Percentiles rank a stretch among this genome's conserved stretches.
These are phyloP conservation scores for Diplodus sargus DNA, from an alignment of 2,797 vertebrate genomes.

Conservation along the genomic window DNA sequence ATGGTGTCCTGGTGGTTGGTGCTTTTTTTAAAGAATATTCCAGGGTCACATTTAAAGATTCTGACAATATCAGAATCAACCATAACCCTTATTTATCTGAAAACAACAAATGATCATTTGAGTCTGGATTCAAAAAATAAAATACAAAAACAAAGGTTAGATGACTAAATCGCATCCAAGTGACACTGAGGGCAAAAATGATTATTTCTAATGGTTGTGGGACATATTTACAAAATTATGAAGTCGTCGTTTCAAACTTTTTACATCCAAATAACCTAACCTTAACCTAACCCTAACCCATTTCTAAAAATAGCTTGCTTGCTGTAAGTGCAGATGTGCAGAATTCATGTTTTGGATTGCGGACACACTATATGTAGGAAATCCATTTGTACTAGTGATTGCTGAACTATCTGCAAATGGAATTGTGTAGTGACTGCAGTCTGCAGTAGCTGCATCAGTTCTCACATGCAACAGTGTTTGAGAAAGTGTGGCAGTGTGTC, in stretches of 20 bases:
- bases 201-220: neutral
- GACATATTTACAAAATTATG: neutral
- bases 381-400: neutral
- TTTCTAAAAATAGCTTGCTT: neutral
- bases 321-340: neutral
- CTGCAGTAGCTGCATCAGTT: constrained; percentile 21
- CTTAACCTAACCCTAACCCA: too few relatives aligned
- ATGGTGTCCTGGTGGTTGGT: neutral
- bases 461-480: constrained; percentile 20
- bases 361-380: neutral
- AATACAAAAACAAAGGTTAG: neutral
- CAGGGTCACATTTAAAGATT: neutral
- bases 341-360: too few relatives aligned
- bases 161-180: neutral
- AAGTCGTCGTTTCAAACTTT: neutral
- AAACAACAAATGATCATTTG: neutral
- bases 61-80: neutral
- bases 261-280: too few relatives aligned
- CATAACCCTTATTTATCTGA: neutral
- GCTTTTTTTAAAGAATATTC: neutral
- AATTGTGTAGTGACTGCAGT: neutral
- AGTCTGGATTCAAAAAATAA: neutral
- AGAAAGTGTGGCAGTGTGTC: neutral
- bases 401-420: neutral
- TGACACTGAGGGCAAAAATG: neutral